phyloP scores from a whole-genome alignment of 2,888 invertebrate genomes.

The Cerastoderma edule region DNA sequence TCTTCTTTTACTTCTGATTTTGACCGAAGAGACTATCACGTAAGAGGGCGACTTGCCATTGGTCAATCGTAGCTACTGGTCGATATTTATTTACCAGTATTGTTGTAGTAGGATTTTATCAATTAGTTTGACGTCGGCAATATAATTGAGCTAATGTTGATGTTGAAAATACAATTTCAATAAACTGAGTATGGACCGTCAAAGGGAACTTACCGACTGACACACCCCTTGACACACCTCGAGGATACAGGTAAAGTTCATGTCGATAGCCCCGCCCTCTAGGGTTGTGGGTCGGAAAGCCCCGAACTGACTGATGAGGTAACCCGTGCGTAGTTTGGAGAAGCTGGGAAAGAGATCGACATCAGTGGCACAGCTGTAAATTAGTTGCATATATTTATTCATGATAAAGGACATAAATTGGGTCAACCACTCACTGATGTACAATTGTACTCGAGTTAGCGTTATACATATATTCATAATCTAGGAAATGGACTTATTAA shows the following conservation, averaged over 20 bases:
- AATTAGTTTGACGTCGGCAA: neutral
- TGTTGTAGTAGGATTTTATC: neutral
- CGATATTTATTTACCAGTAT: neutral
- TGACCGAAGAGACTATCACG: neutral
- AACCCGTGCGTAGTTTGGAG: slow-evolving; percentile 46
- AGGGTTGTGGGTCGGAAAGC: slow-evolving; percentile 61
- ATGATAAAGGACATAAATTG: neutral
- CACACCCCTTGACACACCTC: slow-evolving; percentile 58
- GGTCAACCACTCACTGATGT: no score
- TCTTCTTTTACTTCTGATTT: neutral
- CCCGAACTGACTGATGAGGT: slow-evolving; percentile 60
- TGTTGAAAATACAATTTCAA: neutral
- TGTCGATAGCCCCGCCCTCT: slow-evolving; percentile 50
- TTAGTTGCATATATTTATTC: neutral
- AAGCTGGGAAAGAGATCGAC: slow-evolving; percentile 61
- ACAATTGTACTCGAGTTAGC: no score
- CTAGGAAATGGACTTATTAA: neutral
- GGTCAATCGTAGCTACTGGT: neutral
- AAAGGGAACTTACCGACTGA: slow-evolving; percentile 38
- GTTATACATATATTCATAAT: no score
- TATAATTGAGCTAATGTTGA: neutral
- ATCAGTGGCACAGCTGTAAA: slow-evolving; percentile 60
- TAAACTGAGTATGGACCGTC: neutral
- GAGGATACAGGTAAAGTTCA: slow-evolving; percentile 62
- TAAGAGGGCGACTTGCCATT: neutral